Conservation (phyloP, 2,888 invertebrate genomes). For the Epinotia demarniana region DNA sequence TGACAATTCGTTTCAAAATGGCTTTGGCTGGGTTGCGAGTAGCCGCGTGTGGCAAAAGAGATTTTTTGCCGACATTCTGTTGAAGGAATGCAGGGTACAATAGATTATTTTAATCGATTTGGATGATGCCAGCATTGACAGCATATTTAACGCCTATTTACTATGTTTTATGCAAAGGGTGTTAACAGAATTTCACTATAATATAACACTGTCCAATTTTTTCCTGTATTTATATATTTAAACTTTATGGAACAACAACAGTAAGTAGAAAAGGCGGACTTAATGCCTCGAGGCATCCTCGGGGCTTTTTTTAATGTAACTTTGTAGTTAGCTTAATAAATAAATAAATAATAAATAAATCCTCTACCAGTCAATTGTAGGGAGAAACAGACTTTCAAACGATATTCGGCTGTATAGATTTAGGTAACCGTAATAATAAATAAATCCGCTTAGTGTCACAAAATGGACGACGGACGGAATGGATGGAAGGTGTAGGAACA, state of each 20-base stretch:
- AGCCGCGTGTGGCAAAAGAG: slow-evolving; percentile 21
- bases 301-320: too few relatives aligned
- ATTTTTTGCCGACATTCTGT: slow-evolving; percentile 15
- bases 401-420: too few relatives aligned
- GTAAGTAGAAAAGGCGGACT: too few relatives aligned
- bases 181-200: not conserved
- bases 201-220: not conserved
- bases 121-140: slow-evolving; percentile 10
- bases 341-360: too few relatives aligned
- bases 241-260: too few relatives aligned
- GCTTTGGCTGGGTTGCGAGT: not conserved
- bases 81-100: slow-evolving; percentile 14
- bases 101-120: slow-evolving; percentile 15
- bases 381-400: too few relatives aligned
- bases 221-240: not conserved
- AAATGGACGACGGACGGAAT: too few relatives aligned
- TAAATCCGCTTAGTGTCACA: not conserved
- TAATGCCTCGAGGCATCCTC: too few relatives aligned
- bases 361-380: too few relatives aligned
- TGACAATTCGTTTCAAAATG: not conserved
- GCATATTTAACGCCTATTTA: not conserved
- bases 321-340: too few relatives aligned
- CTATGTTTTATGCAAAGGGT: not conserved
- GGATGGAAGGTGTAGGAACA: too few relatives aligned
- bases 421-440: too few relatives aligned